Conservation (phyloP, 2,113 vertebrate genomes). For the Eubucco bourcierii region DNA sequence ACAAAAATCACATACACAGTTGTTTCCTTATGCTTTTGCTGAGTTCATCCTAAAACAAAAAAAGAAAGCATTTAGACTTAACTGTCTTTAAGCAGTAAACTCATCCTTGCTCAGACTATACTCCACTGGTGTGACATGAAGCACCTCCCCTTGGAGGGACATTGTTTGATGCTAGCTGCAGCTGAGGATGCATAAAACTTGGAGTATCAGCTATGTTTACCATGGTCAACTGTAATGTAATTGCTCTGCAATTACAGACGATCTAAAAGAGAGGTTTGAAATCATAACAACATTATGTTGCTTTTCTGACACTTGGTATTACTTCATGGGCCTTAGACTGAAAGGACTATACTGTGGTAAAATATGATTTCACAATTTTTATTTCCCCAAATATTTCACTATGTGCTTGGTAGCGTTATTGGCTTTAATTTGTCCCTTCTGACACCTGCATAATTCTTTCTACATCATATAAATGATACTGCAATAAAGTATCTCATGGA, state of each 20-base stretch:
- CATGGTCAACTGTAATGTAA: conserved; percentile 25
- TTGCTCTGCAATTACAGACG: conserved; percentile 61
- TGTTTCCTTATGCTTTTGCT: neutral
- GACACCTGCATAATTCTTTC: neutral
- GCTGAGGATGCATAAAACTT: conserved; percentile 52
- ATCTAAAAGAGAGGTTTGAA: neutral
- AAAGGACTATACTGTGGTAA: neutral
- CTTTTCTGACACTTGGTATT: neutral
- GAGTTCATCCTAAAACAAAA: conserved; percentile 11
- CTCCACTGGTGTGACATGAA: neutral
- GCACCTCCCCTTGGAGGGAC: conserved; percentile 25
- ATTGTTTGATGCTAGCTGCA: conserved; percentile 18
- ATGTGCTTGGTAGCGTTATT: neutral
- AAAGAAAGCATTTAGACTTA: neutral
- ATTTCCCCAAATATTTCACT: neutral
- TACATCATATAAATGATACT: neutral
- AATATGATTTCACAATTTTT: neutral
- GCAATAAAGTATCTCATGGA: neutral
- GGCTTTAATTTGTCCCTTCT: neutral
- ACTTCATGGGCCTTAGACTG: neutral
- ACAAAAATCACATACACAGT: neutral
- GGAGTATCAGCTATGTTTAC: conserved; percentile 66
- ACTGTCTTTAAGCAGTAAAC: conserved; percentile 24
- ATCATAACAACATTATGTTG: rapidly evolving
- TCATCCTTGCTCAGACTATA: conserved; percentile 7